Evolutionary conservation across 2,888 invertebrate species (phyloP), one percentile per base, ranked within the genome.

Genomic region (Ornithoptera alexandrae): DNA sequence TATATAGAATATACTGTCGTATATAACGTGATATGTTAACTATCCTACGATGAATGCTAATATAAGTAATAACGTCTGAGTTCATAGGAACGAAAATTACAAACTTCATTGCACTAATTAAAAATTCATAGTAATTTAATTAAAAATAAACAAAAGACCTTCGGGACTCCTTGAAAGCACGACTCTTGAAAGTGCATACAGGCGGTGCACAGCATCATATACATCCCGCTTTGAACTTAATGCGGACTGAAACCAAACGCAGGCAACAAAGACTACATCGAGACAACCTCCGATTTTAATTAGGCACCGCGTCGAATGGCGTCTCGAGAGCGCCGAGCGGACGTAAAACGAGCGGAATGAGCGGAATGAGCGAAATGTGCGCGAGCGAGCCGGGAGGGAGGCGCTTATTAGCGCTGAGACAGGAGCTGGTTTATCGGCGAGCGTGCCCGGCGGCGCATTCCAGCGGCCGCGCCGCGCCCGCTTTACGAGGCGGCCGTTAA

Each of bases 391-490:
- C 57, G 62, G 62, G 58, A 62, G 69, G 78, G 84, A 83, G 81
- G 82, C 81, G 80, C 85, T 83, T 83, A 84, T 84, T 85, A 84
- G 71, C 62, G 67, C 36, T 70, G 64, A 75, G 80, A 80, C 77
- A 81, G 77, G 78, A 78, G 78, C 72, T 74, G 74, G 76, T 82
- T 84, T 84, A 80, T 80, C 77, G 83, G 73, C 77, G 85, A 78
- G 83, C 90, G 90, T 91, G 90, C 89, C 82, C 80, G 76, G 71
- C 76, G 76, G 74, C 84, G 86, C 90, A 91, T 91, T 90, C 90
- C 90, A 77, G 75, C 81, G 75, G 80, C 83, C 74, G 75, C 84
- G 84, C 82, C 88, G 85, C 82, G 84, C 82, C 85, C 76, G 76
- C 73, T 88, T 90, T 89, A 89, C 85, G 87, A 84, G 75, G 71